Evolutionary conservation across 2,113 vertebrate species (phyloP).

Genomic region (Passer domesticus): DNA sequence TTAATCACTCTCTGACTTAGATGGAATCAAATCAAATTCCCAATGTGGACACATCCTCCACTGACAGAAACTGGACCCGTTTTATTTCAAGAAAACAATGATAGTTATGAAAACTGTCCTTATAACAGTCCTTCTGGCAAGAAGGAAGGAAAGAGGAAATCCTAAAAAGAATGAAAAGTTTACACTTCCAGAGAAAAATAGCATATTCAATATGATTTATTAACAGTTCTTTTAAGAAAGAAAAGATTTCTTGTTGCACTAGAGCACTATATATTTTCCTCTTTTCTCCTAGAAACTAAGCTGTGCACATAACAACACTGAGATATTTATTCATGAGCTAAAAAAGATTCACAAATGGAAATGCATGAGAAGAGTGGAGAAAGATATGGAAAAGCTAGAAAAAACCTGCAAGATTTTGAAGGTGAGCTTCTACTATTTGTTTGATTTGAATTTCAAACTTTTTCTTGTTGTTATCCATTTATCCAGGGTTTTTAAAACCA

Average conservation of each 20-base stretch:
- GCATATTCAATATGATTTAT: neutral
- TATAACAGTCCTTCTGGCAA: neutral
- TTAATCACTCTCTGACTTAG: neutral
- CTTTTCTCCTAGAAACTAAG: neutral
- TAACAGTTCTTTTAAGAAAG: neutral
- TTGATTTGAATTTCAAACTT: neutral
- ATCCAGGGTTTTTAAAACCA: neutral
- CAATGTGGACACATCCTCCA: neutral
- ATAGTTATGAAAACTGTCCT: neutral
- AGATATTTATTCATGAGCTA: neutral
- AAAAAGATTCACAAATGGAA: rapidly evolving
- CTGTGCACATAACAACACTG: neutral
- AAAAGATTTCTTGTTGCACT: neutral
- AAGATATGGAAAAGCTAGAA: neutral
- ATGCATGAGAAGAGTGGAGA: neutral
- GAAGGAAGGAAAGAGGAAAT: neutral
- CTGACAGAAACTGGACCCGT: neutral
- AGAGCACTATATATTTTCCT: neutral
- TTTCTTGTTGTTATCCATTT: neutral
- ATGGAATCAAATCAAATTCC: neutral
- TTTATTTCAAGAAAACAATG: neutral
- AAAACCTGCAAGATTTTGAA: rapidly evolving
- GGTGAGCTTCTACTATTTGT: neutral
- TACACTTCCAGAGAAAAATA: neutral
- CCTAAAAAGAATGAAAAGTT: neutral